Evolutionary conservation across 1,140 invertebrate genomes (phyloP).

Genomic region (Drosophila santomea): DNA sequence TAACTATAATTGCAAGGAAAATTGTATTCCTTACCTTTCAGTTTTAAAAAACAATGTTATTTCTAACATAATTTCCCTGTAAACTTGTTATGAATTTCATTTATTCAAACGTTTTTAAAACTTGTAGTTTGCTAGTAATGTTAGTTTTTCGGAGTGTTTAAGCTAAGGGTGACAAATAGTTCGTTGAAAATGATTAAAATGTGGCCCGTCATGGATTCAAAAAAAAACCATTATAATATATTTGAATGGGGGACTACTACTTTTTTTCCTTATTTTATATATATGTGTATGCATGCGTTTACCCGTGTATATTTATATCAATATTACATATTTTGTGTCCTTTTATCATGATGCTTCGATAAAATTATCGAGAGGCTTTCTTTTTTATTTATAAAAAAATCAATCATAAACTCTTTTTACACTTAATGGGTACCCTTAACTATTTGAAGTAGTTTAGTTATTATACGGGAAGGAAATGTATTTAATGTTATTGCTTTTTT

Average conservation of each 20-base stretch:
- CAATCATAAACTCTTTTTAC: neutral
- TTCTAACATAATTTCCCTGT: no score
- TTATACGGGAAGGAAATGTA: neutral
- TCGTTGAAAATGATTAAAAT: no score
- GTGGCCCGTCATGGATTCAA: no score
- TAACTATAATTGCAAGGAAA: no score
- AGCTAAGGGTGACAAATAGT: no score
- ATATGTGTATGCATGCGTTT: neutral
- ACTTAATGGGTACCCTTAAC: neutral
- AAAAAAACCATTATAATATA: neutral
- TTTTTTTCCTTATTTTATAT: neutral
- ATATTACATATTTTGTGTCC: neutral
- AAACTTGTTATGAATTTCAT: no score
- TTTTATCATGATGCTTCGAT: neutral
- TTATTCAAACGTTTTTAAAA: no score
- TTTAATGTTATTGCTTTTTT: conserved; percentile 31
- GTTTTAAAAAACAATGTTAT: no score
- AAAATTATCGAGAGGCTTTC: neutral
- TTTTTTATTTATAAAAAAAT: no score
- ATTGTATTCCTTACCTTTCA: no score
- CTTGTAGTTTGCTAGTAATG: no score
- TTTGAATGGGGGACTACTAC: neutral
- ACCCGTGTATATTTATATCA: neutral
- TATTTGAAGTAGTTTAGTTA: neutral
- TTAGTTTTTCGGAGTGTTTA: no score